Percentiles rank a stretch among this genome's conserved stretches.
These are phyloP conservation scores for Rhagophthalmus giganteus DNA, from an alignment of 2,888 invertebrate genomes.

Conservation along the genomic window DNA sequence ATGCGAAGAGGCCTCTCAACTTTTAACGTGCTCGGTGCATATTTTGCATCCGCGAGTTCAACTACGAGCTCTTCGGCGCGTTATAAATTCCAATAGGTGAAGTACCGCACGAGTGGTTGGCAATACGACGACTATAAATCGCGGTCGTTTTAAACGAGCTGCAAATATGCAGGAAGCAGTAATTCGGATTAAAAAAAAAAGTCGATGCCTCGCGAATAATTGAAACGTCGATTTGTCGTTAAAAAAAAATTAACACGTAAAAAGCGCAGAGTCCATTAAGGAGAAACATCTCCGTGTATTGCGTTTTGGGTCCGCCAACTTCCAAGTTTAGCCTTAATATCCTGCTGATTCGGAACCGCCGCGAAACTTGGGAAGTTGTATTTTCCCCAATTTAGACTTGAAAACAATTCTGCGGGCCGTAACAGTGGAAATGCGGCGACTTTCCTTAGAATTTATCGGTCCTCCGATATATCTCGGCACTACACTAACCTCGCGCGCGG, in stretches of 20 bases:
- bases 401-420: slow-evolving; percentile 29
- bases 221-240: too few relatives aligned
- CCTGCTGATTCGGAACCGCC: slow-evolving; percentile 26
- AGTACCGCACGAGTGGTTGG: too few relatives aligned
- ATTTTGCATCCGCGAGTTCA: too few relatives aligned
- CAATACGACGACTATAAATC: too few relatives aligned
- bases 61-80: too few relatives aligned
- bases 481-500: not conserved
- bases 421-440: slow-evolving; percentile 21
- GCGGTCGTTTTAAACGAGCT: too few relatives aligned
- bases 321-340: slow-evolving; percentile 26
- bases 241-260: slow-evolving; percentile 8
- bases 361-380: slow-evolving; percentile 28
- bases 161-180: too few relatives aligned
- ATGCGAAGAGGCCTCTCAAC: too few relatives aligned
- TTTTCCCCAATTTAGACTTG: slow-evolving; percentile 29
- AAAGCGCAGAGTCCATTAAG: slow-evolving; percentile 21
- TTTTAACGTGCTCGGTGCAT: too few relatives aligned
- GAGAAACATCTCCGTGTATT: slow-evolving; percentile 19
- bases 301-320: slow-evolving; percentile 26
- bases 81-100: too few relatives aligned
- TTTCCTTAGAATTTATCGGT: slow-evolving; percentile 18
- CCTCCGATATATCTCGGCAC: not conserved
- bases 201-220: too few relatives aligned
- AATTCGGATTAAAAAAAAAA: too few relatives aligned